Base-by-base conservation (phyloP, 2,888 invertebrate genomes). In the Penaeus monodon region DNA sequence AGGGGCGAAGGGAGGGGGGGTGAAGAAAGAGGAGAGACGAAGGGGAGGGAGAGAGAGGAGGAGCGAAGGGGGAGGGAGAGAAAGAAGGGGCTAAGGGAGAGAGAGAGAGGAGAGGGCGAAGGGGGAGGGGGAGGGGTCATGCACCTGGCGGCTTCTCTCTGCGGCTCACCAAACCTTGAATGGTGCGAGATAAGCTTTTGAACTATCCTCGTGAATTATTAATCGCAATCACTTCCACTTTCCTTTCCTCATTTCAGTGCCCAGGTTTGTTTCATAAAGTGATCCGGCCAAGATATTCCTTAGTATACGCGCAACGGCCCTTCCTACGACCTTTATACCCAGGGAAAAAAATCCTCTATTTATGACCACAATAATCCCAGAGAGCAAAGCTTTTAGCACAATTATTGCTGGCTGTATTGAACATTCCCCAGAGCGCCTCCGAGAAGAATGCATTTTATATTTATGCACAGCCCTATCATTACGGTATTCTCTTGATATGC, bases 401-500 rank as follows among this genome's bases (percentile, higher is more conserved):
- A 85, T 85, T 85, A 85, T 85, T 79, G 79, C 85, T 85, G 79
- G 38, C 65, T 63, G 85, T 85, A 85, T 85, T 85, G 85, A 73
- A 85, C 85, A 85, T 85, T 85, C 79, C 63, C 85, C 79, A 79
- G 85, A 85, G 79, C 85, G 73, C 80, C 85, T 85, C 79, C 38
- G 85, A 85, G 85, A 85, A 85, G 85, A 81, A 81, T 86, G 86
- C 81, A 86, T 73, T 81, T 81, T 81, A 81, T 86, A 86, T 86
- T 86, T 86, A 86, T 86, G 86, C 81, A 33, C 29, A 76, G 76
- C 57, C 73, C 81, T 81, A 81, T 86, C 86, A 86, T 86, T 86
- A 86, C 64, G 81, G 81, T 68, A 81, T 80, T 86, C 81, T 81
- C 68, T 81, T 86, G 86, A 86, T 86, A 81, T 86, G 86, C 86